Evolutionary conservation across 2,888 invertebrate species (phyloP).

Genomic region (Myopa testacea): DNA sequence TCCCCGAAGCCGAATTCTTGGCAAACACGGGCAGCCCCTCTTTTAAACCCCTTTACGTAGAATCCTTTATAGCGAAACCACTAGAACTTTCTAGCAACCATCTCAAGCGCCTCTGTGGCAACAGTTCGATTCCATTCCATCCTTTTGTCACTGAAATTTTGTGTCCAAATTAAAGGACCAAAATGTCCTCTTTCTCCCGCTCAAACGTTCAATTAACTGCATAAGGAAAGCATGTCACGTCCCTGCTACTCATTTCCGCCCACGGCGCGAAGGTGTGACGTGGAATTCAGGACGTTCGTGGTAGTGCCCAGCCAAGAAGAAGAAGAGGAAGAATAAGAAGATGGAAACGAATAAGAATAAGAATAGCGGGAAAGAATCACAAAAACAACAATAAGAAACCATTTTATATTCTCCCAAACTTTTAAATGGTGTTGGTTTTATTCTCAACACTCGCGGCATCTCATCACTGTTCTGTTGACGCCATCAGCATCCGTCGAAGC

Average conservation of each 20-base stretch:
- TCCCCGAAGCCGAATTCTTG: too few species aligned
- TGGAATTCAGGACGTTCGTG: slow-evolving; percentile 59
- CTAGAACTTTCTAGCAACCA: too few species aligned
- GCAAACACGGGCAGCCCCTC: too few species aligned
- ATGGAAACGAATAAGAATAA: not conserved
- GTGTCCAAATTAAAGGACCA: too few species aligned
- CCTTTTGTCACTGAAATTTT: not conserved
- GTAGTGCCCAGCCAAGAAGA: slow-evolving; percentile 39
- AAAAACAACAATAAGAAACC: not conserved
- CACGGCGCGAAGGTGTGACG: slow-evolving; percentile 57
- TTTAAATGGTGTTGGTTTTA: not conserved
- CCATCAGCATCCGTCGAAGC: not conserved
- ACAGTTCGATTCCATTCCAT: not conserved
- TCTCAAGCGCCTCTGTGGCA: slow-evolving; percentile 1
- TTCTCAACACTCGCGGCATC: not conserved
- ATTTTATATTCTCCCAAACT: not conserved
- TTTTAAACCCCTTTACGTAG: too few species aligned
- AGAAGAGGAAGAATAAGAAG: not conserved
- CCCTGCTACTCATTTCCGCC: slow-evolving; percentile 59
- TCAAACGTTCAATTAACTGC: slow-evolving; percentile 33
- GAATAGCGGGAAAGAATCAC: not conserved
- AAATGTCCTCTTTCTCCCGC: not conserved
- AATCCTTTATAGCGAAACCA: too few species aligned
- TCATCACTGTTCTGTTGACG: not conserved
- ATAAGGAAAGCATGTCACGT: slow-evolving; percentile 56